phyloP scores from a whole-genome alignment of 2,888 invertebrate genomes.

The Lordiphosa andalusiaca region DNA sequence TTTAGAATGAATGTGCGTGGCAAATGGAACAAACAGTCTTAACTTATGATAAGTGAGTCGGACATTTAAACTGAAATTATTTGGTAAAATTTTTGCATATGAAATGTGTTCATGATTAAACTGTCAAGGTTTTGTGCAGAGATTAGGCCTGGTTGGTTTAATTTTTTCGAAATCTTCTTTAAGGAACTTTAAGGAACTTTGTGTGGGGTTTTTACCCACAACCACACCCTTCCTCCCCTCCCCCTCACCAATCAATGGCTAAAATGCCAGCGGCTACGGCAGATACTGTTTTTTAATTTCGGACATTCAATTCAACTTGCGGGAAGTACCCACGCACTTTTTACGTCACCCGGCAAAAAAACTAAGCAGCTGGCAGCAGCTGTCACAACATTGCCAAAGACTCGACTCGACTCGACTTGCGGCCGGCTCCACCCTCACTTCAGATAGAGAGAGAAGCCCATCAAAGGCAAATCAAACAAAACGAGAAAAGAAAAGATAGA shows the following conservation, averaged over 20 bases:
- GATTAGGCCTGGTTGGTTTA: too few species aligned
- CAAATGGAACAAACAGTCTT: too few species aligned
- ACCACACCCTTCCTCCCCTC: constrained; percentile 1
- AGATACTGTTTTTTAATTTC: constrained; percentile 20
- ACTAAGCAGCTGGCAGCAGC: constrained; percentile 55
- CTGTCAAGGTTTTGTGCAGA: too few species aligned
- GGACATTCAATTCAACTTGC: constrained; percentile 42
- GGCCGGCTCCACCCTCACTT: constrained; percentile 14
- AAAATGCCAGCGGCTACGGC: constrained; percentile 44
- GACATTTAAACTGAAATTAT: too few species aligned
- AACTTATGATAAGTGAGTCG: too few species aligned
- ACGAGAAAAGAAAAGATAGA: neutral
- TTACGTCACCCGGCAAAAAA: constrained; percentile 1
- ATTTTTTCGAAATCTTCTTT: too few species aligned
- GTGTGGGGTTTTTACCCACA: constrained; percentile 51
- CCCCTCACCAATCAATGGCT: constrained; percentile 57
- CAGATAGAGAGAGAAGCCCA: constrained; percentile 21
- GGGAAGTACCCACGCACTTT: constrained; percentile 17
- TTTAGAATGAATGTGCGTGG: constrained; percentile 13
- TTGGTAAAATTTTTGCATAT: too few species aligned
- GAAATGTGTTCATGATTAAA: too few species aligned
- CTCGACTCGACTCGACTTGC: constrained; percentile 8
- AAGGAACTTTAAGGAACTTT: neutral
- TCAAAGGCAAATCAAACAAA: constrained; percentile 63
- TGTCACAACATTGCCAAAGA: constrained; percentile 55